These are phyloP conservation scores for Sminthurinus signatus DNA, from an alignment of 1,140 invertebrate genomes.

Conservation along the genomic window DNA sequence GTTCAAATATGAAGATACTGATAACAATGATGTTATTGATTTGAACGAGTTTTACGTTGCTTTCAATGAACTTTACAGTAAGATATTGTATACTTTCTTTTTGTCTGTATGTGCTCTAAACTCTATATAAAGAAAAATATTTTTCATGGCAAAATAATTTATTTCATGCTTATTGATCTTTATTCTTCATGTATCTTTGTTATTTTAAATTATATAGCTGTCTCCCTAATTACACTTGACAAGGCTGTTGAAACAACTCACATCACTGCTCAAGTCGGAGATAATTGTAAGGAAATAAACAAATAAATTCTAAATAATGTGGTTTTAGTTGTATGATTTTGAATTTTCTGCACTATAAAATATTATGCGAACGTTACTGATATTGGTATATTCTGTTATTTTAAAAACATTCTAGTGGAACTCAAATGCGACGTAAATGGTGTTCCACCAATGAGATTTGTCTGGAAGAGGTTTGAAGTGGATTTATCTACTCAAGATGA, in stretches of 20 bases:
- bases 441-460: conserved; percentile 60
- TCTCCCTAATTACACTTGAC: conserved; percentile 64
- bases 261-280: conserved; percentile 61
- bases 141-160: too few species aligned
- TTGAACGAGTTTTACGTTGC: conserved; percentile 69
- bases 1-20: conserved; percentile 62
- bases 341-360: too few species aligned
- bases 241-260: conserved; percentile 66
- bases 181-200: conserved; percentile 4
- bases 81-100: too few species aligned
- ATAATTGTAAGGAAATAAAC: too few species aligned
- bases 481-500: conserved; percentile 60
- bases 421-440: conserved; percentile 70
- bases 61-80: conserved; percentile 69
- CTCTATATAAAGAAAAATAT: too few species aligned
- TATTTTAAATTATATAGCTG: conserved; percentile 49
- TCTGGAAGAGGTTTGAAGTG: conserved; percentile 64
- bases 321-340: too few species aligned
- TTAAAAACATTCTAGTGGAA: too few species aligned
- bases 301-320: too few species aligned
- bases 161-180: too few species aligned
- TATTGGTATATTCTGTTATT: too few species aligned
- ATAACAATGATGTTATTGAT: conserved; percentile 59
- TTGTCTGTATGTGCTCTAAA: too few species aligned
- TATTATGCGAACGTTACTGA: too few species aligned